These are phyloP conservation scores for Yponomeuta sedellus DNA, from an alignment of 2,888 invertebrate genomes.

Conservation along the genomic window DNA sequence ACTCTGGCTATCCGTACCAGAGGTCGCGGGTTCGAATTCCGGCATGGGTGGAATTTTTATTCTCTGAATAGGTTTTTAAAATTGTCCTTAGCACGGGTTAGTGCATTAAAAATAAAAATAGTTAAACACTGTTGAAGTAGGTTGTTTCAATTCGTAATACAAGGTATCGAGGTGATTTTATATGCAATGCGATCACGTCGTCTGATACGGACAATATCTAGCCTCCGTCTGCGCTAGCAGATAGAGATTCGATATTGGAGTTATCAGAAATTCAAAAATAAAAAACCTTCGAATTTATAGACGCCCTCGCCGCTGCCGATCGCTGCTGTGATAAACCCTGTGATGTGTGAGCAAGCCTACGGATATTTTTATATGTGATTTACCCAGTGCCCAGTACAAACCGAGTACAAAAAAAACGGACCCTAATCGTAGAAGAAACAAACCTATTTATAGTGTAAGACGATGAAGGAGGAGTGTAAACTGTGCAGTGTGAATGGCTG, in stretches of 20 bases:
- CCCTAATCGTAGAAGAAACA: background rate
- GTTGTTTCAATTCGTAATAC: background rate
- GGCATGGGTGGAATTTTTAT: too few relatives aligned
- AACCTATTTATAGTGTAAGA: slow-evolving; percentile 31
- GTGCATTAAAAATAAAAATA: too few relatives aligned
- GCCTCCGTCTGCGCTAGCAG: background rate
- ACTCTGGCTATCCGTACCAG: too few relatives aligned
- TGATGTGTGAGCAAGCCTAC: slow-evolving; percentile 67
- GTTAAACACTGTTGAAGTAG: too few relatives aligned
- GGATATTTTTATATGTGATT: slow-evolving; percentile 76
- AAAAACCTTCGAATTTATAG: background rate
- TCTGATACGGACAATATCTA: background rate
- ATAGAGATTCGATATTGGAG: background rate
- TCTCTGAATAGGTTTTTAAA: too few relatives aligned
- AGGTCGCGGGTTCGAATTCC: too few relatives aligned
- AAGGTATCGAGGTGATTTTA: background rate
- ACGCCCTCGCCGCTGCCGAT: slow-evolving; percentile 33
- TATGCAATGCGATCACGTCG: background rate
- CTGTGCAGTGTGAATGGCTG: slow-evolving; percentile 64
- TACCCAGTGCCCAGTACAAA: slow-evolving; percentile 75
- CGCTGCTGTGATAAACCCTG: slow-evolving; percentile 72
- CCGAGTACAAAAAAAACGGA: slow-evolving; percentile 76
- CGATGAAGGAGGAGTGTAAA: slow-evolving; percentile 73
- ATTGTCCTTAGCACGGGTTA: too few relatives aligned
- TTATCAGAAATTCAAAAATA: background rate